Evolutionary conservation across 2,888 invertebrate species (phyloP).

Genomic region (Odontothrips loti): DNA sequence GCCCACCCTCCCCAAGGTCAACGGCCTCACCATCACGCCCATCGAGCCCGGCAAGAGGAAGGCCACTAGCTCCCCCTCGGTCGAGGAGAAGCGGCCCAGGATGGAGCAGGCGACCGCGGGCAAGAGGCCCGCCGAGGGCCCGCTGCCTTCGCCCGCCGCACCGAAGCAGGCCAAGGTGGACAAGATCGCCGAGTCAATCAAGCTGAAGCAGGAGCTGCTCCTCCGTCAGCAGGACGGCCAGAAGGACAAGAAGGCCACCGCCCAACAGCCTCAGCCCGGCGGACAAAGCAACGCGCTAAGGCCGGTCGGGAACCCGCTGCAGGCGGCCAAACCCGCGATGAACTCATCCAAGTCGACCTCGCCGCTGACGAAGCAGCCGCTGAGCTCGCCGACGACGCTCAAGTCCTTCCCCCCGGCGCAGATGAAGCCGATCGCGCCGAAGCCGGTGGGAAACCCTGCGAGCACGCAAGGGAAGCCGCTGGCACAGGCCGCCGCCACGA

Average conservation of each 20-base stretch:
- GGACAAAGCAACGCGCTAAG: too few relatives aligned
- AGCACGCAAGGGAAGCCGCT: not conserved
- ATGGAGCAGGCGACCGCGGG: not conserved
- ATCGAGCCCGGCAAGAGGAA: slow-evolving; percentile 7
- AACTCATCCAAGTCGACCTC: not conserved
- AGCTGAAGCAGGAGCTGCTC: not conserved
- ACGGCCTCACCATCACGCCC: slow-evolving; percentile 11
- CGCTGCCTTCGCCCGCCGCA: not conserved
- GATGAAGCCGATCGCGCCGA: not conserved
- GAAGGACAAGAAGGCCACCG: not conserved
- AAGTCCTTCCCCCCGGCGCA: not conserved
- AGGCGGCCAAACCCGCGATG: too few relatives aligned
- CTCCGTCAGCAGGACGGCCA: not conserved
- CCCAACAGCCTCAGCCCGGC: not conserved
- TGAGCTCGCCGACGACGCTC: not conserved
- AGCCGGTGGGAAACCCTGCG: not conserved
- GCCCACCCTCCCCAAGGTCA: not conserved
- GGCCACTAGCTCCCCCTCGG: not conserved
- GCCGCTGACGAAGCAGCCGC: not conserved
- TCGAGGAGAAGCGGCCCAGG: not conserved
- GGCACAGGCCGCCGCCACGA: not conserved
- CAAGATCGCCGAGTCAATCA: not conserved
- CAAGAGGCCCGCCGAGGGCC: not conserved
- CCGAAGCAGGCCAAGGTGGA: slow-evolving; percentile 1
- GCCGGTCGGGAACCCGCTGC: too few relatives aligned